Base-by-base conservation (phyloP, 2,888 invertebrate genomes). In the Leucozona laternaria region DNA sequence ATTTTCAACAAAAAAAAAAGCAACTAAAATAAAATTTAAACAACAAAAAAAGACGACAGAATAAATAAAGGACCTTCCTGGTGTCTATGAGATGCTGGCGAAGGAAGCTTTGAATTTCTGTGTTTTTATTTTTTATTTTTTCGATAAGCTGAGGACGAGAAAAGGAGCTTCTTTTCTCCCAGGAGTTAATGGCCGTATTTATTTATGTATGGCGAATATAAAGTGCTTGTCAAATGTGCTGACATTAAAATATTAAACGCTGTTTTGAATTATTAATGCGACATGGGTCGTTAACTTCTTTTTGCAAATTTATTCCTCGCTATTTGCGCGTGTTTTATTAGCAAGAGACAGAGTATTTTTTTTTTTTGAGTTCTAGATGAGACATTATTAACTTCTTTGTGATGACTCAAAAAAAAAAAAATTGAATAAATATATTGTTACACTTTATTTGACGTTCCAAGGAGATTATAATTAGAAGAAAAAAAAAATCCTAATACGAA, bases 221-320 rank as follows among this genome's bases (percentile, higher is more conserved):
- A 87, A 87, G 87, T 87, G 82, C 87, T 87, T 87, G 87, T 87
- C 87, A 83, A 87, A 87, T 87, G 87, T 79, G 82, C 81, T 87
- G 87, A 87, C 87, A 83, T 87, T 87, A 87, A 87, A 87, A 83
- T 87, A 87, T 83, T 87, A 87, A 87, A 87, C 79, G 82, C 72
- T 87, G 83, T 83, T 83, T 83, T 87, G 83, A 83, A 87, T 87
- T 87, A 87, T 87, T 87, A 87, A 87, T 87, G 87, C 83, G 87
- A 87, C 87, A 87, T 76, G 87, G 83, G 79, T 87, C 83, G 87
- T 87, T 87, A 83, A 83, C 83, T 87, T 83, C 60, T 68, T 83
- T 68, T 75, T 79, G 77, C 70, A 77, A 86, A 82, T 82, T 78
- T 86, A 82, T 82, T 85, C 66, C 31, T 62, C 25, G 77, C 81